phyloP scores from a whole-genome alignment of 2,888 invertebrate genomes.

The Tiphia femorata region DNA sequence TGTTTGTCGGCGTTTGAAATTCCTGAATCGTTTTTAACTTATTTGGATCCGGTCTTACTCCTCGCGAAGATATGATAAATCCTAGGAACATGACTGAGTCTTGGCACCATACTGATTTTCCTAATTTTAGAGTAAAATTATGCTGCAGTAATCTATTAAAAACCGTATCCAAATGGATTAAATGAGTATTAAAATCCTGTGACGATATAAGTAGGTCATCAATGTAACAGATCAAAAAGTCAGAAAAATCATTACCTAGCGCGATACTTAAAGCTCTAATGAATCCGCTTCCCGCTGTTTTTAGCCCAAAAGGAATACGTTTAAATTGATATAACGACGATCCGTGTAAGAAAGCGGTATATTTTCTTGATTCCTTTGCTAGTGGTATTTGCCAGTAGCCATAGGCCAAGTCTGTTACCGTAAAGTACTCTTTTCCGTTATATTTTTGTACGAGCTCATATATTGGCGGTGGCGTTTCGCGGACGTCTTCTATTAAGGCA shows the following conservation, averaged over 20 bases:
- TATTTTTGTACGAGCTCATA: constrained; percentile 28
- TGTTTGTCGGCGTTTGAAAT: constrained; percentile 41
- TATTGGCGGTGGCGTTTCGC: constrained; percentile 29
- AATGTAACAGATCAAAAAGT: constrained; percentile 47
- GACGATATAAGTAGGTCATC: constrained; percentile 51
- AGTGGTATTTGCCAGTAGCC: too few relatives aligned
- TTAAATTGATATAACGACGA: constrained; percentile 41
- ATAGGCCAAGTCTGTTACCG: constrained; percentile 28
- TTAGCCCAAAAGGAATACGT: constrained; percentile 52
- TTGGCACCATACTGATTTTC: constrained; percentile 15
- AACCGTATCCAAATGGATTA: constrained; percentile 31
- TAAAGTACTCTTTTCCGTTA: constrained; percentile 23
- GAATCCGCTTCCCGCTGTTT: too few relatives aligned
- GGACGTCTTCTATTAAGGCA: constrained; percentile 40
- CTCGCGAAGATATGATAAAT: constrained; percentile 4
- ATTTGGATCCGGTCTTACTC: constrained; percentile 17
- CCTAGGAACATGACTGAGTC: constrained; percentile 28
- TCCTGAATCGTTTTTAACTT: constrained; percentile 36
- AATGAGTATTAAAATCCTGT: constrained; percentile 31
- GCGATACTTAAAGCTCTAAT: too few relatives aligned
- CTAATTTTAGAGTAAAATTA: too few relatives aligned
- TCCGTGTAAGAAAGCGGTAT: too few relatives aligned
- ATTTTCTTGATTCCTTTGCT: too few relatives aligned
- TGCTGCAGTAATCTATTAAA: constrained; percentile 26
- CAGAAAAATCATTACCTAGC: constrained; percentile 39